Evolutionary conservation across 2,797 vertebrate species (phyloP).

Genomic region (Lemur catta): DNA sequence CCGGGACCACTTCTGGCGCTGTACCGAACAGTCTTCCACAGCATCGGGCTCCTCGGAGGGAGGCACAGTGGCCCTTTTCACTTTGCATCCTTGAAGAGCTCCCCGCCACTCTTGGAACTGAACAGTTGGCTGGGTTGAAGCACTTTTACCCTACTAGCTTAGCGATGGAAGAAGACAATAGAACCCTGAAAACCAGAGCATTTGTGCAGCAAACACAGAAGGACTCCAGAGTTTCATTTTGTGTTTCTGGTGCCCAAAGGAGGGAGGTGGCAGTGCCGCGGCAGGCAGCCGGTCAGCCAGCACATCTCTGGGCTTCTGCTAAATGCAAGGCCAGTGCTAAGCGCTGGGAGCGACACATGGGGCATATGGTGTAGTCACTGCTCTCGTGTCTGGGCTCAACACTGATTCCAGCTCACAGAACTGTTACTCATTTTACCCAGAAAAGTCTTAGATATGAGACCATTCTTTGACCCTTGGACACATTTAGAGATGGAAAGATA

Average conservation of each 20-base stretch:
- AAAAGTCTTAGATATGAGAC: not conserved
- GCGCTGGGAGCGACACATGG: not conserved
- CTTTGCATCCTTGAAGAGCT: not conserved
- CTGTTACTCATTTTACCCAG: rapidly evolving
- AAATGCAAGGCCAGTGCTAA: not conserved
- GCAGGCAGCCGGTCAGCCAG: rapidly evolving
- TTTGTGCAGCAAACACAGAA: rapidly evolving
- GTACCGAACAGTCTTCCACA: not conserved
- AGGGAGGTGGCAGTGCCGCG: not conserved
- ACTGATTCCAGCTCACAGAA: not conserved
- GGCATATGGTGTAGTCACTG: not conserved
- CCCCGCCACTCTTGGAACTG: not conserved
- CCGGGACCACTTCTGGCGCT: rapidly evolving
- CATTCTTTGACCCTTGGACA: not conserved
- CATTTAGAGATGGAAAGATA: not conserved
- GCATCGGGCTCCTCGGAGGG: not conserved
- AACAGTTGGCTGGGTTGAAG: not conserved
- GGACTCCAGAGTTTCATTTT: not conserved
- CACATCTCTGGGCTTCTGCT: not conserved
- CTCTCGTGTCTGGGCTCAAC: not conserved
- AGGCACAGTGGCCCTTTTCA: not conserved
- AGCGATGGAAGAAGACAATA: not conserved
- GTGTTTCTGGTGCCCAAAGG: not conserved
- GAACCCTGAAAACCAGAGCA: not conserved
- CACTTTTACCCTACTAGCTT: not conserved